Evolutionary conservation across 2,113 vertebrate species (phyloP).

Genomic region (Brachyistius frenatus): DNA sequence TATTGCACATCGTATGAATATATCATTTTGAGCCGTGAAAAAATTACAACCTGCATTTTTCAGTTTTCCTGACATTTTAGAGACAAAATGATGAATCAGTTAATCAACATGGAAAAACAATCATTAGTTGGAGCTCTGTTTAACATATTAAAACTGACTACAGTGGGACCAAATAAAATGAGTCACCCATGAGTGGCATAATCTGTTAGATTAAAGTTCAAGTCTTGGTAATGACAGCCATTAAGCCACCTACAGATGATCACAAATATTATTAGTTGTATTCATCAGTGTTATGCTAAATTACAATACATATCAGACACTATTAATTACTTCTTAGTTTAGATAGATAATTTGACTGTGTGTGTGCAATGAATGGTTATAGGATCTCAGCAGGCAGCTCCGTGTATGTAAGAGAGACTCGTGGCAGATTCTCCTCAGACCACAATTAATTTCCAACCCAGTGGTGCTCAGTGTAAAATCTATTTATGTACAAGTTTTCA

Average conservation of each 20-base stretch:
- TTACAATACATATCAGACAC: not conserved
- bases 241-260: not conserved
- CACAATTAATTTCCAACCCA: conserved; percentile 74
- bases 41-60: not conserved
- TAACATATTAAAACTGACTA: not conserved
- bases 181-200: not conserved
- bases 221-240: not conserved
- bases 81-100: not conserved
- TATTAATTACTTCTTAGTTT: not conserved
- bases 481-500: conserved; percentile 64
- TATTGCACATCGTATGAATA: no score
- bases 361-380: conserved; percentile 47
- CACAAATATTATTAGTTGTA: not conserved
- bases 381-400: conserved; percentile 48
- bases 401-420: conserved; percentile 35
- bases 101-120: not conserved
- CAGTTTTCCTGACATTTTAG: not conserved
- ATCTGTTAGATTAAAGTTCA: not conserved
- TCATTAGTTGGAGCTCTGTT: not conserved
- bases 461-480: conserved; percentile 69
- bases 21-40: no score
- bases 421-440: conserved; percentile 61
- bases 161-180: not conserved
- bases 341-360: conserved; percentile 27
- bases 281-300: not conserved